Evolutionary conservation across 2,113 vertebrate species (phyloP).

Genomic region (Pluvialis apricaria): DNA sequence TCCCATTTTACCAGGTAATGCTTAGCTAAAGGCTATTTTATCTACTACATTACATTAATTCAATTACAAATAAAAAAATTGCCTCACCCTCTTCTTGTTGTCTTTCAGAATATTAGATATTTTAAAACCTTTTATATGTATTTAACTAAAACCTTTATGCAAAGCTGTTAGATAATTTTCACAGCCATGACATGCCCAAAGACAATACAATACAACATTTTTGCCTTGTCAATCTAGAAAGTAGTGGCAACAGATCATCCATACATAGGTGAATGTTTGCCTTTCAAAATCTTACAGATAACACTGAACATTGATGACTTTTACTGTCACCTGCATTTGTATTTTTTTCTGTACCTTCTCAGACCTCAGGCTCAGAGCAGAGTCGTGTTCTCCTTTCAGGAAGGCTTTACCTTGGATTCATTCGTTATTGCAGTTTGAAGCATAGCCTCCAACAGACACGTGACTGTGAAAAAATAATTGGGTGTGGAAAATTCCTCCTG

Average conservation of each 20-base stretch:
- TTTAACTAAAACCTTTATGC: not conserved
- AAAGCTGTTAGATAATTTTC: not conserved
- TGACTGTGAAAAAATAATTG: not conserved
- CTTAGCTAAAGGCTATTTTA: not conserved
- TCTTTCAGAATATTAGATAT: not conserved
- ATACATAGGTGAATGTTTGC: not conserved
- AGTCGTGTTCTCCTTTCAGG: not conserved
- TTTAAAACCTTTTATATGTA: not conserved
- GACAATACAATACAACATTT: not conserved
- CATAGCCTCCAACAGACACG: not conserved
- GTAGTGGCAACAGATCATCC: not conserved
- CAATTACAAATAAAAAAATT: not conserved
- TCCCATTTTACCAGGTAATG: not conserved
- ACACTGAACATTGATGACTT: not conserved
- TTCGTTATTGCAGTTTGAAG: not conserved
- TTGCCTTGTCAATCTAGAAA: not conserved
- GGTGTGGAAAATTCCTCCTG: not conserved
- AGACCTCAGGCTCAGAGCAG: not conserved
- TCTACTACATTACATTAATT: not conserved
- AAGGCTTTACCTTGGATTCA: not conserved
- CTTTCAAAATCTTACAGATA: not conserved
- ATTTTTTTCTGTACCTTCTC: not conserved
- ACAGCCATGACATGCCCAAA: not conserved
- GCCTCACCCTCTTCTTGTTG: not conserved
- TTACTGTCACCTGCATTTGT: not conserved